A percentile compares a stretch with the other conserved stretches of the same genome.
These are phyloP conservation scores for Megaceryle alcyon DNA, from an alignment of 2,797 vertebrate species.

Conservation along the genomic window DNA sequence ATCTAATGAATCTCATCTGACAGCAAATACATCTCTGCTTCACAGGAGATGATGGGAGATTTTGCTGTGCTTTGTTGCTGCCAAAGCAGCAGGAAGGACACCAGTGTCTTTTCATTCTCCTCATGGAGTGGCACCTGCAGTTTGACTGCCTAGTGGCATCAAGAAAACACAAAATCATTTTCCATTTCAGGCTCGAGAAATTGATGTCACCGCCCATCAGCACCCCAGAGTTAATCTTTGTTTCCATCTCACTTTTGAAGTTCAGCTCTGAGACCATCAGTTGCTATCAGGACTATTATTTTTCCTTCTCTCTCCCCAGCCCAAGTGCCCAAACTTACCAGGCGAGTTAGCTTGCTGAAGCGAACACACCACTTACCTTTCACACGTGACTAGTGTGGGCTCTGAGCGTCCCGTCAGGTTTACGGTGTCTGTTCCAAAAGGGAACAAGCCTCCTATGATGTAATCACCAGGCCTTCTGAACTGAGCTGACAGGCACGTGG, in stretches of 20 bases:
- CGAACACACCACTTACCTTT: constrained; percentile 24
- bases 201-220: rapidly evolving
- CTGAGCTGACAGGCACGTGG: constrained; percentile 60
- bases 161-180: neutral
- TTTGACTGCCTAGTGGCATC: too few species aligned
- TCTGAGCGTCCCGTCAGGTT: neutral
- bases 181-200: neutral
- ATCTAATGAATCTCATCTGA: neutral
- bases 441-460: constrained; percentile 77
- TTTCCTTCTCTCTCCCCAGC: neutral
- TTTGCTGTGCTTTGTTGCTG: neutral
- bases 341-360: rapidly evolving
- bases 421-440: constrained; percentile 4
- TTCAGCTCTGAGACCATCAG: neutral
- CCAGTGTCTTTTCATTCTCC: neutral
- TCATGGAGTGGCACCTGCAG: neutral
- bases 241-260: neutral
- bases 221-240: neutral
- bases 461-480: constrained; percentile 69
- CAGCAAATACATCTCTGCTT: neutral
- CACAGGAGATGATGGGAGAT: neutral
- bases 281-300: neutral
- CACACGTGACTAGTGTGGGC: constrained; percentile 12
- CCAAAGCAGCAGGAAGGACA: neutral
- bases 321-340: neutral